Percentiles rank a stretch among this genome's conserved stretches.
Conservation (phyloP, 2,113 vertebrate genomes). For the Catagonus wagneri region DNA sequence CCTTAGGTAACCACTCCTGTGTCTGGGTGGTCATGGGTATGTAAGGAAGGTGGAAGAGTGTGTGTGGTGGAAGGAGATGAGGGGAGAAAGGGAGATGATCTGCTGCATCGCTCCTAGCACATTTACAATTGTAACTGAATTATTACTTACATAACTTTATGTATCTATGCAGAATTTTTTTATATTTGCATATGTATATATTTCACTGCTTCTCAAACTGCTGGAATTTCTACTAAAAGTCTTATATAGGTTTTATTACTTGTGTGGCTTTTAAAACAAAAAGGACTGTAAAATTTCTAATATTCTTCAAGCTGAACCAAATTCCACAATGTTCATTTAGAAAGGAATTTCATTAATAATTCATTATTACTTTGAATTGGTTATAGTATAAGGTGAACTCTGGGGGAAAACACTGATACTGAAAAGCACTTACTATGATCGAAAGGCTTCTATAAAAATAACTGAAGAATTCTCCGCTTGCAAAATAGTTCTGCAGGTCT, state of each 20-base stretch:
- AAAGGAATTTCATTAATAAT: conserved; percentile 67
- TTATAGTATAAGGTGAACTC: conserved; percentile 16
- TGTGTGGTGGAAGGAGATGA: conserved; percentile 17
- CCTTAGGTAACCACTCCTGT: conserved; percentile 67
- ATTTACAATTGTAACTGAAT: conserved; percentile 50
- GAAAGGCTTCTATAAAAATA: conserved; percentile 46
- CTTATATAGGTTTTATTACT: conserved; percentile 66
- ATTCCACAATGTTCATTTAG: conserved; percentile 58
- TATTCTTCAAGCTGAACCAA: conserved; percentile 44
- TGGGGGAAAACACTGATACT: conserved; percentile 53
- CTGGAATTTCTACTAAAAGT: conserved; percentile 53
- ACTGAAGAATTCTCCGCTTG: conserved; percentile 46
- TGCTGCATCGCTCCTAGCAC: neutral
- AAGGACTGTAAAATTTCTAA: conserved; percentile 62
- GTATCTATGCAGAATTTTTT: conserved; percentile 55
- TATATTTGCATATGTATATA: conserved; percentile 50
- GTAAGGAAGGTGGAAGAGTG: neutral
- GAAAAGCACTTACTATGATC: conserved; percentile 47
- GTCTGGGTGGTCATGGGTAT: conserved; percentile 62
- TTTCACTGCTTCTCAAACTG: conserved; percentile 65
- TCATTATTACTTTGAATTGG: conserved; percentile 63
- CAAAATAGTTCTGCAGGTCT: conserved; percentile 43
- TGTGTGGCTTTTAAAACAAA: conserved; percentile 73
- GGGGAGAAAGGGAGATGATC: conserved; percentile 4
- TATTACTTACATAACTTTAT: conserved; percentile 53